Evolutionary conservation across 35 echinoderm and acorn worm genomes (phyloP).

Genomic region (Heliocidaris erythrogramma): DNA sequence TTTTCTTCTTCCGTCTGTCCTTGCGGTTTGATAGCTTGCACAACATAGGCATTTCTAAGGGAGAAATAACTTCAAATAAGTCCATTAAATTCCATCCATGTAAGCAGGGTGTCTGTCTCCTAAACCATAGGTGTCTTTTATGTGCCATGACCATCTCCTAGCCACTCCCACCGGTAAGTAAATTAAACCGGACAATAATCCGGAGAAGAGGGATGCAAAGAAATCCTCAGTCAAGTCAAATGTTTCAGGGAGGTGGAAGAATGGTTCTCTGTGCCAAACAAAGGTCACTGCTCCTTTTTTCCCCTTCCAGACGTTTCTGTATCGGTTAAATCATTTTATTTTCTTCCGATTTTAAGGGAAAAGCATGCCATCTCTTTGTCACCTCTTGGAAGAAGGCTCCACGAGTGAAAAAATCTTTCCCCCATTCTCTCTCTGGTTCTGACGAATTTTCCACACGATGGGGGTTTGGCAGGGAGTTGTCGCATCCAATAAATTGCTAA

Average conservation of each 20-base stretch:
- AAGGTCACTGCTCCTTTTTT: neutral
- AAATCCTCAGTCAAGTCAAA: neutral
- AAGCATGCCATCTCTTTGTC: neutral
- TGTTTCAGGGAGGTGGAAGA: neutral
- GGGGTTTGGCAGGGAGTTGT: conserved; percentile 19
- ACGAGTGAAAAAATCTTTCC: neutral
- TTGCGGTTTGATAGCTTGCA: neutral
- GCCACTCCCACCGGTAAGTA: neutral
- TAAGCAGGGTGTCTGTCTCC: neutral
- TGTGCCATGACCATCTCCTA: neutral
- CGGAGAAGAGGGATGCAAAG: neutral
- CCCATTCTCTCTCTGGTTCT: neutral
- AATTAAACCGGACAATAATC: neutral
- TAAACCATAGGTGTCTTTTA: neutral
- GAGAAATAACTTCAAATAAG: neutral
- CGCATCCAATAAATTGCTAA: neutral
- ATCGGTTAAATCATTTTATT: neutral
- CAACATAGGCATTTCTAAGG: neutral
- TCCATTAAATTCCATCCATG: neutral
- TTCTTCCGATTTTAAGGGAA: neutral
- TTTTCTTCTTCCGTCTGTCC: neutral
- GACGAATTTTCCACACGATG: conserved; percentile 10
- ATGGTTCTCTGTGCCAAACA: neutral
- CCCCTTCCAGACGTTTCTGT: neutral
- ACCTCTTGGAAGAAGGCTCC: neutral